A percentile compares a stretch with the other conserved stretches of the same genome.
Evolutionary conservation across 2,797 vertebrate genomes (phyloP).

Genomic region (Muscicapa striata): DNA sequence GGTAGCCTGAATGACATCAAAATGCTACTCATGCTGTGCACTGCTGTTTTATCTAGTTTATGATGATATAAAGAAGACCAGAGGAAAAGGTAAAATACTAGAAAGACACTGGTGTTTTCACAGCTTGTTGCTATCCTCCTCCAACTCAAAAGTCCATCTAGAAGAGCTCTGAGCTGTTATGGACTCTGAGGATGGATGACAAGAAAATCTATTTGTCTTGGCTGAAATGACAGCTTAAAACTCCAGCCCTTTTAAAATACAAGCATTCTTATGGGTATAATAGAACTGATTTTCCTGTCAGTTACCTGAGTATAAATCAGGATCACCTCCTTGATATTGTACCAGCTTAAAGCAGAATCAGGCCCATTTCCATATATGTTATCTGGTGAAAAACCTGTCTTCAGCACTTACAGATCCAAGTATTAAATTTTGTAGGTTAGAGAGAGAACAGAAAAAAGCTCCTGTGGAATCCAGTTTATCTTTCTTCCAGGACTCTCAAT

Average conservation of each 20-base stretch:
- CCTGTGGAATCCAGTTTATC: not conserved
- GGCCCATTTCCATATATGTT: not conserved
- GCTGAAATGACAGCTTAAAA: slow-evolving; percentile 30
- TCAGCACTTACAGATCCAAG: not conserved
- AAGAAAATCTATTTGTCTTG: slow-evolving; percentile 59
- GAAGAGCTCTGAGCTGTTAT: slow-evolving; percentile 9
- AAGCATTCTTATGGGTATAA: not conserved
- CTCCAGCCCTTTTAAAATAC: not conserved
- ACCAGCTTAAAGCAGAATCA: not conserved
- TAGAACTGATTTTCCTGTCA: slow-evolving; percentile 14
- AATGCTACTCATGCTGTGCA: not conserved
- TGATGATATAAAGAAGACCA: slow-evolving; percentile 19
- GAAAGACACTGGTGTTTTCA: slow-evolving; percentile 7
- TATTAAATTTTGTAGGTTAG: not conserved
- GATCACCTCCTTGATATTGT: not conserved
- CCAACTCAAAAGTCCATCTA: slow-evolving; percentile 11
- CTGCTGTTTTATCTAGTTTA: not conserved
- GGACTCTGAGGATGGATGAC: slow-evolving; percentile 6
- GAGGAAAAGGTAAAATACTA: slow-evolving; percentile 16
- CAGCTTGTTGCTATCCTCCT: not conserved
- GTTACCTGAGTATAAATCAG: not conserved
- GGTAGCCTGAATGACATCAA: slow-evolving; percentile 18
- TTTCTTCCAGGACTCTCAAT: not conserved
- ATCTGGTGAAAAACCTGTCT: not conserved
- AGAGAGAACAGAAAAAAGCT: not conserved